phyloP scores from a whole-genome alignment of 2,888 invertebrate species.

The Prenolepis imparis region DNA sequence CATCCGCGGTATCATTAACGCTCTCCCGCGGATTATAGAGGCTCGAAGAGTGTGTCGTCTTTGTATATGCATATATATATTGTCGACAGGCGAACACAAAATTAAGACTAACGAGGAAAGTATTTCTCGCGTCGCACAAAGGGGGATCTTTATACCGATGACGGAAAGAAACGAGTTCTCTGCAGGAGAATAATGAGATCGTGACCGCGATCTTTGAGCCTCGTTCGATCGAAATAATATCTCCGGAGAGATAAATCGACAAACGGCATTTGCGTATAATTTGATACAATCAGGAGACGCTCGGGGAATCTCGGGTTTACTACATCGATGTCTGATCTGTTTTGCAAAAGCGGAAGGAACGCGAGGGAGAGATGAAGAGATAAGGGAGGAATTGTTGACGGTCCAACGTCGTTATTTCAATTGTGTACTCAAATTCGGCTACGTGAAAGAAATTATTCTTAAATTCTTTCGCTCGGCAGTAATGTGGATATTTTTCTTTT shows the following conservation, averaged over 20 bases:
- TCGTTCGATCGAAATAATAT: slow-evolving; percentile 35
- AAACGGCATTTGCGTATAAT: slow-evolving; percentile 31
- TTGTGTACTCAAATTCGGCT: not conserved
- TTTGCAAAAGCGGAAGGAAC: slow-evolving; percentile 22
- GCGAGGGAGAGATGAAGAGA: not conserved
- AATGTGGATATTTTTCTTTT: not conserved
- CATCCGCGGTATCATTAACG: slow-evolving; percentile 80
- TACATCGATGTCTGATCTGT: slow-evolving; percentile 15
- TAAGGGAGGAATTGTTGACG: not conserved
- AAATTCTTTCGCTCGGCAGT: not conserved
- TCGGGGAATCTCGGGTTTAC: not conserved
- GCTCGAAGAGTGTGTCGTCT: slow-evolving; percentile 57
- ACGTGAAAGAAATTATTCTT: not conserved
- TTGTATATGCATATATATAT: slow-evolving; percentile 58
- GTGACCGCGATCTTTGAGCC: slow-evolving; percentile 34
- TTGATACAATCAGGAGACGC: slow-evolving; percentile 36
- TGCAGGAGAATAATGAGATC: slow-evolving; percentile 66
- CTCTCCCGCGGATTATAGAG: slow-evolving; percentile 61
- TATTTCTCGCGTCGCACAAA: slow-evolving; percentile 63
- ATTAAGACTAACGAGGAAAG: slow-evolving; percentile 78
- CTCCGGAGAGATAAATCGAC: slow-evolving; percentile 32
- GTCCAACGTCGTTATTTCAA: not conserved
- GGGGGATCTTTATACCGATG: slow-evolving; percentile 12
- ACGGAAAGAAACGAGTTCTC: slow-evolving; percentile 15
- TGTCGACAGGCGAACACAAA: slow-evolving; percentile 55